A percentile compares a stretch with the other conserved stretches of the same genome.
phyloP scores from a whole-genome alignment of 2,113 vertebrate species.

The Microtus montanus region DNA sequence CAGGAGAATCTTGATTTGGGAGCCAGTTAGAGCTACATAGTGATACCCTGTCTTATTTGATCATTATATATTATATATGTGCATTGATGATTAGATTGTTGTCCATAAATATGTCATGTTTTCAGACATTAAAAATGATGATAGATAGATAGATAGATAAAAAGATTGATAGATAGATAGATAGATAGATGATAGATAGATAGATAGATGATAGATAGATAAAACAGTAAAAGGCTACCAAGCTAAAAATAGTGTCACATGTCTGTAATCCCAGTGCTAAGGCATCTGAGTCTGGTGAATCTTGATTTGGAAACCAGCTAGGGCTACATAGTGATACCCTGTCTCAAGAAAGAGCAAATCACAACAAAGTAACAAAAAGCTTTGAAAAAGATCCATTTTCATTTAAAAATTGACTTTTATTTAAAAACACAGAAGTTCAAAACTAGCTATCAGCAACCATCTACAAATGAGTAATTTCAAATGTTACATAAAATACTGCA shows the following conservation, averaged over 20 bases:
- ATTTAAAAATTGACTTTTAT: background rate
- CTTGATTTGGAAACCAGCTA: background rate
- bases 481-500: background rate
- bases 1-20: too few species aligned
- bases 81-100: too few species aligned
- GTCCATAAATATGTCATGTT: too few species aligned
- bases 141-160: background rate
- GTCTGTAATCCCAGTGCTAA: background rate
- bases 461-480: background rate
- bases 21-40: too few species aligned
- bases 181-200: too few species aligned
- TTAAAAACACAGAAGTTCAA: background rate
- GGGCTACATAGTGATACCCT: background rate
- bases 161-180: background rate
- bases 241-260: background rate
- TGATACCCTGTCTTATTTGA: too few species aligned
- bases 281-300: background rate
- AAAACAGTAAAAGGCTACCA: background rate
- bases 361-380: background rate
- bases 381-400: background rate
- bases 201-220: background rate
- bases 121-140: too few species aligned
- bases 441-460: slow-evolving; percentile 31
- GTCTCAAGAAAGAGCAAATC: background rate
- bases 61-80: too few species aligned